Evolutionary conservation across 2,797 vertebrate species (phyloP), one percentile per base, ranked within the genome.

Genomic region (Tamandua tetradactyla): DNA sequence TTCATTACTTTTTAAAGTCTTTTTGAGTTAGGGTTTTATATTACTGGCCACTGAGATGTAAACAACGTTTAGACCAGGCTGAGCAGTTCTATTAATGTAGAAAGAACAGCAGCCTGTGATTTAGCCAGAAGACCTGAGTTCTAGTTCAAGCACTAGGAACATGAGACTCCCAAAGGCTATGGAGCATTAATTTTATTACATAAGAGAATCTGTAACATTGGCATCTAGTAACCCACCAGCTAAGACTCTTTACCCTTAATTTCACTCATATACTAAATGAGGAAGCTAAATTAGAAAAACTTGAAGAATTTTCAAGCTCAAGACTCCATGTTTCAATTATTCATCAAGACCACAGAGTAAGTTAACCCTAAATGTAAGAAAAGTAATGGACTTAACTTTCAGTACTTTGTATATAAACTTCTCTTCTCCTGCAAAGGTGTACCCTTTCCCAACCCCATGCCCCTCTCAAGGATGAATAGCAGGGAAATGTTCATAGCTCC

Each of bases 401-500:
- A 76, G 15, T 57, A 20, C 69, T 25, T 81, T 37, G 35, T 8
- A 52, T 27, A 64, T 12, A 85, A 72, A 69, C 35, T 91, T 95
- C 78, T 78, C 11, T 95, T 94, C 18, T 30, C 59, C 90, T 92
- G 37, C 7, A 95, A 86, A 92, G 25, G 40, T 64, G 17, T 87
- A 87, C 17, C 17, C 52, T 55, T 55, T 18, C 17, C 17, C 52
- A 17, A 55, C 17, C 17, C 52, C 17, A 55, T 5, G 11, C 30
- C 30, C 18, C 9, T 82, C 40, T 57, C 37, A 17, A 85, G 22
- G 47, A 87, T 94, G 82, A 96, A 69, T 61, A 94, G 49, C 37
- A 94, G 6, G 47, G 30, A 93, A 40, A 1, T 76, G 23, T 69
- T 95, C 84, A 93, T 15, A 75, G 83, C 88, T 84, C 37, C 59